Conservation (phyloP, 2,797 vertebrate species). For the Pteronotus mesoamericanus region DNA sequence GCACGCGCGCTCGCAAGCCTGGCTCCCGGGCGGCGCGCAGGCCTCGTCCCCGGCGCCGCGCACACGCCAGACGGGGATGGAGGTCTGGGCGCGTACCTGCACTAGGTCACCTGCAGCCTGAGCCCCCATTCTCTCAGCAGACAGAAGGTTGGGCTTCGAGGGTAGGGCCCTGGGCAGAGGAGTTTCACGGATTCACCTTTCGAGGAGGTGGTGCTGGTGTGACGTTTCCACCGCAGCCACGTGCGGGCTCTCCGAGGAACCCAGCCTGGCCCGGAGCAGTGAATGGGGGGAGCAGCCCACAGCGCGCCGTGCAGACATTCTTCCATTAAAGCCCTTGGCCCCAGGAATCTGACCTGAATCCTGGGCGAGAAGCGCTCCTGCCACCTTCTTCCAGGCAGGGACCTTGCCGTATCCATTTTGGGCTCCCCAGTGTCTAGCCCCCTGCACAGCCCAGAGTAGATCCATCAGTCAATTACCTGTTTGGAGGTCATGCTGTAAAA, state of each 20-base stretch:
- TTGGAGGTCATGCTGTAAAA: neutral
- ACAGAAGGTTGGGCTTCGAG: neutral
- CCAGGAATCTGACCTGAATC: neutral
- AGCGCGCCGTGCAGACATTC: neutral
- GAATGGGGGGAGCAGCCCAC: neutral
- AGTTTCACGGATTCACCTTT: neutral
- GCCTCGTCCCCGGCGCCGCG: conserved; percentile 43
- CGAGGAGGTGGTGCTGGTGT: neutral
- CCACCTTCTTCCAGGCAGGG: neutral
- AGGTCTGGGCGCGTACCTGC: neutral
- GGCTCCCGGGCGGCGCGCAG: conserved; percentile 40
- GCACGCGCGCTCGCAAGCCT: conserved; percentile 64
- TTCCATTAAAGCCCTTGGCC: neutral
- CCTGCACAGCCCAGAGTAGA: neutral
- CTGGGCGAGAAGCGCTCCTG: neutral
- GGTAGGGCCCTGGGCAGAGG: neutral
- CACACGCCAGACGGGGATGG: conserved; percentile 12
- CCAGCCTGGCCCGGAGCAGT: neutral
- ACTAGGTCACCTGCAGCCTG: neutral
- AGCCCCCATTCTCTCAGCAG: rapidly evolving
- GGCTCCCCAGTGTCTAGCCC: neutral
- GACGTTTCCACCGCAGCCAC: neutral
- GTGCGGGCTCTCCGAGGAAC: neutral
- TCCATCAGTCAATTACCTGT: neutral
- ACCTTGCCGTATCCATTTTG: neutral